Evolutionary conservation across 2,888 invertebrate species (phyloP).

Genomic region (Leucophenga montana): DNA sequence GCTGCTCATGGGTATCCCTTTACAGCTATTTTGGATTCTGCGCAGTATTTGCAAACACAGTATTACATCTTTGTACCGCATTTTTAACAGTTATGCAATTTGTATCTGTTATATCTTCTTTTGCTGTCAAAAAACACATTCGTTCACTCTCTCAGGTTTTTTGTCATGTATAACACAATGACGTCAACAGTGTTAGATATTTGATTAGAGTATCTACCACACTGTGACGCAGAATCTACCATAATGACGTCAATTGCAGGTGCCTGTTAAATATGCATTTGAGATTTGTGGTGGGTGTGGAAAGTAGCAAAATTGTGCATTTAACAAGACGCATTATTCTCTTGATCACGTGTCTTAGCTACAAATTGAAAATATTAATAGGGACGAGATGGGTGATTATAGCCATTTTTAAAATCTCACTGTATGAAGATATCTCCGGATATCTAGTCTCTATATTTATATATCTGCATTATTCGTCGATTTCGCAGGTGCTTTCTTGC

Average conservation of each 20-base stretch:
- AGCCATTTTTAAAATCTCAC: too few species aligned
- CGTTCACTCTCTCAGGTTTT: not conserved
- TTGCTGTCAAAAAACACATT: slow-evolving; percentile 7
- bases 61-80: slow-evolving; percentile 22
- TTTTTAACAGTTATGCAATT: slow-evolving; percentile 62
- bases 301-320: not conserved
- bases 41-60: slow-evolving; percentile 38
- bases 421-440: too few species aligned
- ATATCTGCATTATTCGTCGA: too few species aligned
- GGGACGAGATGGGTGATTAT: too few species aligned
- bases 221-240: slow-evolving; percentile 1
- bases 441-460: too few species aligned
- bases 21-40: slow-evolving; percentile 8
- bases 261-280: not conserved
- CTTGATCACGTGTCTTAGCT: too few species aligned
- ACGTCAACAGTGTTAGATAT: slow-evolving; percentile 9
- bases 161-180: slow-evolving; percentile 23
- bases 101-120: slow-evolving; percentile 14
- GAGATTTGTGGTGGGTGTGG: not conserved
- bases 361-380: too few species aligned
- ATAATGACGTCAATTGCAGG: slow-evolving; percentile 53
- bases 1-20: too few species aligned
- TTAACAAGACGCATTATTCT: too few species aligned
- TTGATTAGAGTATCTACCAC: not conserved
- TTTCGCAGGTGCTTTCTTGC: too few species aligned